Evolutionary conservation across 2,888 invertebrate genomes (phyloP).

Genomic region (Leptopilina myrica): DNA sequence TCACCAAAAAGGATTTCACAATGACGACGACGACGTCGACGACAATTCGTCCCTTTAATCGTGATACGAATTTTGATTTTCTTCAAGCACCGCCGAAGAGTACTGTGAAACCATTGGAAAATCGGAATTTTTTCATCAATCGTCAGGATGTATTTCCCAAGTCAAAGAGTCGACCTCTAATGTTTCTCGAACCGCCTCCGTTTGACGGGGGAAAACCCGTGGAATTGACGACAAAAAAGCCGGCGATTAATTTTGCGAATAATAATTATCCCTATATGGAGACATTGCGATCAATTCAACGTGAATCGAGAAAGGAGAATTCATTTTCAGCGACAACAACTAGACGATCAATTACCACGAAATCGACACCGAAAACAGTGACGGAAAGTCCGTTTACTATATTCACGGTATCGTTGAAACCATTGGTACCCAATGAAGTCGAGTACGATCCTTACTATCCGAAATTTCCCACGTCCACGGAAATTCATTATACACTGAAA

Average conservation of each 20-base stretch:
- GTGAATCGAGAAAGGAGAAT: constrained; percentile 45
- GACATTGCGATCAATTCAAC: constrained; percentile 67
- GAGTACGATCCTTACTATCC: constrained; percentile 72
- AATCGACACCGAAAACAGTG: constrained; percentile 7
- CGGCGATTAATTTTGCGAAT: constrained; percentile 47
- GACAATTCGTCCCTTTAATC: not conserved
- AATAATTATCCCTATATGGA: constrained; percentile 64
- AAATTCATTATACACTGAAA: constrained; percentile 65
- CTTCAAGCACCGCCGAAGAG: constrained; percentile 42
- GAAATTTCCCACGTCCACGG: constrained; percentile 62
- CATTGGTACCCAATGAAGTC: constrained; percentile 62
- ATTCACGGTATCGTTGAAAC: constrained; percentile 61
- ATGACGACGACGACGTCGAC: not conserved
- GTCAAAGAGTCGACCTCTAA: constrained; percentile 37
- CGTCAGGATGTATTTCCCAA: constrained; percentile 3
- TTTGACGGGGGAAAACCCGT: constrained; percentile 27
- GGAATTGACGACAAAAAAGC: constrained; percentile 21
- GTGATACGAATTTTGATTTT: constrained; percentile 32
- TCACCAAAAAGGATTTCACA: constrained; percentile 11
- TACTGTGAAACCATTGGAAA: constrained; percentile 3
- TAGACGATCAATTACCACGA: not conserved
- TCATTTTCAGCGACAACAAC: not conserved
- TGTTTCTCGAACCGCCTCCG: constrained; percentile 44
- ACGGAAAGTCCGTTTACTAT: constrained; percentile 62
- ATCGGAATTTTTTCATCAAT: not conserved